Conservation (phyloP, 2,113 vertebrate species). For the Plecotus auritus region DNA sequence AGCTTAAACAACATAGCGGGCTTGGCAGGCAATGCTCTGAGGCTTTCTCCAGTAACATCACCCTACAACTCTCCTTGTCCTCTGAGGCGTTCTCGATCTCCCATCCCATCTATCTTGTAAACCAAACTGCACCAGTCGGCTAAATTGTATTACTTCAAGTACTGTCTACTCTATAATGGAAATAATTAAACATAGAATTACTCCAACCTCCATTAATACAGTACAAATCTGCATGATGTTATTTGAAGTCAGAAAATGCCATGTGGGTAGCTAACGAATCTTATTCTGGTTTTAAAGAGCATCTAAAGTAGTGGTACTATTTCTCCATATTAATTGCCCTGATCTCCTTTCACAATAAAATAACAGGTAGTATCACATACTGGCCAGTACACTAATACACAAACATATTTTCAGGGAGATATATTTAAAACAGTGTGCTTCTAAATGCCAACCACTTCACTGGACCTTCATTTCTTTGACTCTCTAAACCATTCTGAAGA, state of each 20-base stretch:
- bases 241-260: conserved; percentile 79
- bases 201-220: conserved; percentile 74
- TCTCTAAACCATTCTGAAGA: conserved; percentile 82
- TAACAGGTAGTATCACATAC: conserved; percentile 79
- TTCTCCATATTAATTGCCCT: conserved; percentile 74
- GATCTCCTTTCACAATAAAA: conserved; percentile 86
- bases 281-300: conserved; percentile 77
- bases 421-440: conserved; percentile 88
- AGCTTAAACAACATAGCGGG: conserved; percentile 98
- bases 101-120: conserved; percentile 96
- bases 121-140: conserved; percentile 77
- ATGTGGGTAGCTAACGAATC: conserved; percentile 75
- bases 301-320: conserved; percentile 75
- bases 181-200: conserved; percentile 80
- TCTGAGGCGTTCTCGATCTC: conserved; percentile 92
- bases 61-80: conserved; percentile 95
- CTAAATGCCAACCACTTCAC: conserved; percentile 85
- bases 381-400: conserved; percentile 84
- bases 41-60: conserved; percentile 94
- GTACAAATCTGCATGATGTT: conserved; percentile 80
- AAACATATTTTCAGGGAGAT: conserved; percentile 90
- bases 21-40: conserved; percentile 92
- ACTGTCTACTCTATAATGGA: conserved; percentile 74
- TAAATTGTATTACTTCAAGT: conserved; percentile 77
- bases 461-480: conserved; percentile 84